Base-by-base conservation (phyloP, 2,888 invertebrate species). In the Physocephala rufipes region DNA sequence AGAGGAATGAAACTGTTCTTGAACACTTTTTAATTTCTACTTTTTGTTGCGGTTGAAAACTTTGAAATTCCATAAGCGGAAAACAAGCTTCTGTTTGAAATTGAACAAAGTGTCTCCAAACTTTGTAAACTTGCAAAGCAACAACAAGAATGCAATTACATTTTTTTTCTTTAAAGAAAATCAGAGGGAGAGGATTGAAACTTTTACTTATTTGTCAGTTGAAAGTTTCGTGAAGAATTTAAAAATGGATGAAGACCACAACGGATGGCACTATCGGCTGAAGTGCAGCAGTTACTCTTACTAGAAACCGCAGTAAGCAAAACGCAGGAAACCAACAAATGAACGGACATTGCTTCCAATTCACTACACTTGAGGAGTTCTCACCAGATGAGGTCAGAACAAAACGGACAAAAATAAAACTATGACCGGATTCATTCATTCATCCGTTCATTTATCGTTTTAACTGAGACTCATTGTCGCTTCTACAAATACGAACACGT, bases 41-140 rank as follows among this genome's bases (percentile, higher is more conserved):
- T 21, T 24, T 24, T 47, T 16, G 4, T 15, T 47, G 13, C n/a
- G 21, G 45, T 64, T 45, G 49, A 19, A 19, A 47, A 47, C 47
- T 26, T 47, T 51, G 51, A 58, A 58, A 16, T 47, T 49, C 13
- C 12, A n/a, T 19, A 49, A 47, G 16, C 24, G 19, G 21, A n/a
- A 19, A n/a, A 43, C n/a, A 19, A 47, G 47, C n/a, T 9, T 26
- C 16, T 21, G 24, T 15, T 15, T 16, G 19, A 47, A 13, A 13
- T 58, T 45, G 26, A 24, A 47, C n/a, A 58, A 67, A 67, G 58
- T 58, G 67, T 59, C 58, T 67, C 67, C 24, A 67, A 68, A 68
- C 62, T 49, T 62, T 62, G 62, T 36, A 19, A 68, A 61, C 61
- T 62, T 62, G 30, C 4, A 36, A 7, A 36, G 9, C 36, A 36